Conservation (phyloP, 2,113 vertebrate species). For the Falco punctatus region DNA sequence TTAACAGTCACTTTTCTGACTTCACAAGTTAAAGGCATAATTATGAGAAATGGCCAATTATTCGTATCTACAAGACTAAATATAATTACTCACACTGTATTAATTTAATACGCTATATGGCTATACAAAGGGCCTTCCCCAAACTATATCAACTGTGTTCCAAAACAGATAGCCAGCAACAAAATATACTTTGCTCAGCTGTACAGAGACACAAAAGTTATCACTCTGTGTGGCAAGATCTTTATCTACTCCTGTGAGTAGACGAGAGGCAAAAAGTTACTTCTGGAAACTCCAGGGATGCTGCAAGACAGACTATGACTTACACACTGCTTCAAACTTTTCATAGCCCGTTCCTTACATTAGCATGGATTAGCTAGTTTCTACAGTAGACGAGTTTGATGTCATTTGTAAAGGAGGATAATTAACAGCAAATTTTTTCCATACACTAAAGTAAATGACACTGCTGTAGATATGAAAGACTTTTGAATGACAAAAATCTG, state of each 20-base stretch:
- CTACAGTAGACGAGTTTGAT: neutral
- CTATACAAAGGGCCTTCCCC: neutral
- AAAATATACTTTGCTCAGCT: neutral
- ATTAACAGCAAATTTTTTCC: neutral
- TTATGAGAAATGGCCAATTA: neutral
- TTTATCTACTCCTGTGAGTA: neutral
- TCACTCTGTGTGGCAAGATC: neutral
- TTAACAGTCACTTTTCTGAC: neutral
- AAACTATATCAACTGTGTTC: neutral
- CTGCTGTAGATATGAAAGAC: neutral
- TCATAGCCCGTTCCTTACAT: neutral
- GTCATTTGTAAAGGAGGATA: neutral
- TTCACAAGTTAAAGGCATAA: neutral
- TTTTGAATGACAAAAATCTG: constrained; percentile 36
- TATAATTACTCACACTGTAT: neutral
- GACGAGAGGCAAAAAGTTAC: neutral
- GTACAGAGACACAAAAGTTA: neutral
- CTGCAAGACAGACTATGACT: neutral
- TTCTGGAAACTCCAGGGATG: neutral
- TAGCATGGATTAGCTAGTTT: neutral
- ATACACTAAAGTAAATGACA: neutral
- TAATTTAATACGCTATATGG: neutral
- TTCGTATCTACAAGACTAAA: neutral
- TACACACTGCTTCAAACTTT: neutral
- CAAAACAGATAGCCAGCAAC: neutral